Evolutionary conservation across 2,888 invertebrate genomes (phyloP), one percentile per base, ranked within the genome.

Genomic region (Macaria notata): DNA sequence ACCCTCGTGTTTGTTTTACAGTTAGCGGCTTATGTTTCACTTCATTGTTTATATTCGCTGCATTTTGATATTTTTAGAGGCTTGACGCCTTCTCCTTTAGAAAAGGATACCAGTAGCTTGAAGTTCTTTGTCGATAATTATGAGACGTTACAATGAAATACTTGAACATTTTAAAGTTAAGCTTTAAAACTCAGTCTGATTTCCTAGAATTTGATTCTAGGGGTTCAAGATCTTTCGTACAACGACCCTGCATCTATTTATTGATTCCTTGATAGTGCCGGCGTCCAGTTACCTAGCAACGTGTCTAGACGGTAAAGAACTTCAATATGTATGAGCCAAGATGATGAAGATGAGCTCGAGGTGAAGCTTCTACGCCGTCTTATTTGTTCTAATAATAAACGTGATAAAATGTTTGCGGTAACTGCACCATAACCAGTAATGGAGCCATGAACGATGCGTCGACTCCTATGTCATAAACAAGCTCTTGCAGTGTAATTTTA

Each of bases 221-320:
- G 7, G 33, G 33, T 36, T 36, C 33, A 36, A 4, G 33, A 6
- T n/a, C 29, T 19, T 41, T 6, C 63, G 83, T 76, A 55, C 86
- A 68, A 79, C 78, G 80, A 81, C 76, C 82, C 75, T 72, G 59
- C 66, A 69, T 82, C 81, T 86, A 81, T 86, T 84, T 73, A 84
- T 84, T 81, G 83, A 83, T 83, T 77, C 72, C 71, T 63, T 66
- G 72, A 73, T 73, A 77, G 74, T 73, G 77, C 66, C 76, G 74
- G 73, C 77, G 82, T 81, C 80, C 78, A 79, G 81, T 82, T 81
- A 73, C 72, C 62, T 70, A 71, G 74, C 71, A 68, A 70, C 64
- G 72, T 71, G 86, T 86, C 87, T 87, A 86, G 87, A 86, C 88
- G 63, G 68, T 54, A 72, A 73, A 73, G 1, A 73, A 69, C 59